phyloP scores from a whole-genome alignment of 2,797 vertebrate species.

The Pantherophis alleghaniensis region DNA sequence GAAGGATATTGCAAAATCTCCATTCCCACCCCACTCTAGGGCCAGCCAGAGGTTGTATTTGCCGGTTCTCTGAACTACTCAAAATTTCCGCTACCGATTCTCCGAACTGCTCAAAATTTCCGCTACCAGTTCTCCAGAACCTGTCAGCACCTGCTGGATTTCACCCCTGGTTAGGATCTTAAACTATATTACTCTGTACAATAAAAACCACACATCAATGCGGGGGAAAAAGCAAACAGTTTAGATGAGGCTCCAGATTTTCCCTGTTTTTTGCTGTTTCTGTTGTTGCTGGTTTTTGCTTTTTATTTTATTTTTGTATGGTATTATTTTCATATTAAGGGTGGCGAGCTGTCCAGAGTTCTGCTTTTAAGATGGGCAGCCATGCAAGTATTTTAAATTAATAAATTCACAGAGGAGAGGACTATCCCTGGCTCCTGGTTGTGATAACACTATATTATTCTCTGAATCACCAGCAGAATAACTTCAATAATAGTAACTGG shows the following conservation, averaged over 20 bases:
- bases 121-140: too few relatives aligned
- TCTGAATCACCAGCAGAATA: not conserved
- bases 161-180: not conserved
- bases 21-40: too few relatives aligned
- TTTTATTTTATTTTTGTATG: not conserved
- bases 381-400: not conserved
- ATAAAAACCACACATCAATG: not conserved
- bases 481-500: not conserved
- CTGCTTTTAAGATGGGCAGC: not conserved
- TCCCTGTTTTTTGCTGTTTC: not conserved
- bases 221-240: not conserved
- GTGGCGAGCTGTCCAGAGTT: not conserved
- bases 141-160: too few relatives aligned
- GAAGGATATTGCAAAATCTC: too few relatives aligned
- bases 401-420: not conserved
- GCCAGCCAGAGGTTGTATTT: too few relatives aligned
- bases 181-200: not conserved
- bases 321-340: not conserved
- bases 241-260: not conserved
- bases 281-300: not conserved
- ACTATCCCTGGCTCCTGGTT: not conserved
- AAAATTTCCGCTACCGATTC: too few relatives aligned
- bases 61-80: too few relatives aligned
- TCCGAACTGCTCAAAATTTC: too few relatives aligned
- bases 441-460: not conserved